phyloP scores from a whole-genome alignment of 2,888 invertebrate genomes.

The Plusia festucae region DNA sequence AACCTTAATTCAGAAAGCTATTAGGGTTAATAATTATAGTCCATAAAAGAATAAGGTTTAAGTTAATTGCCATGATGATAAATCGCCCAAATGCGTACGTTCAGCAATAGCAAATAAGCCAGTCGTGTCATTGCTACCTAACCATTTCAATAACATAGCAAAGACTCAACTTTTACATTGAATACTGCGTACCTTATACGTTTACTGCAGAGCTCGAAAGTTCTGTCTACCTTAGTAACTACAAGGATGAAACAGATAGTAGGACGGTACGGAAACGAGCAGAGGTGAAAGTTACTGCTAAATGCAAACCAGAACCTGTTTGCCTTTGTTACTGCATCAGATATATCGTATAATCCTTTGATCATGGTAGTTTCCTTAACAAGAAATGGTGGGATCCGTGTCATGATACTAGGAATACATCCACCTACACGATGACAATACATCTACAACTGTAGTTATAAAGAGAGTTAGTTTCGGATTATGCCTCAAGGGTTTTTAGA shows the following conservation, averaged over 20 bases:
- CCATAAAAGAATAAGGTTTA: neutral
- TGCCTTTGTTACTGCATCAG: conserved; percentile 21
- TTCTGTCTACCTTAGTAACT: conserved; percentile 13
- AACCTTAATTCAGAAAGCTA: conserved; percentile 15
- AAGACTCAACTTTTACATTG: neutral
- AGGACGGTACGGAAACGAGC: conserved; percentile 26
- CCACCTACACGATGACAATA: neutral
- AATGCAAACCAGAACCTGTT: conserved; percentile 37
- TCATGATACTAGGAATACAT: neutral
- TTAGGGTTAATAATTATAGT: neutral
- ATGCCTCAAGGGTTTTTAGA: too few species aligned
- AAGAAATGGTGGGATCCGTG: neutral
- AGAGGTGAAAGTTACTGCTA: conserved; percentile 44
- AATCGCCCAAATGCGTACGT: neutral
- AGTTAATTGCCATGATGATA: neutral
- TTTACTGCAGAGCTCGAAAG: conserved; percentile 7
- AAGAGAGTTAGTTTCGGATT: too few species aligned
- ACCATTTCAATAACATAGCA: neutral
- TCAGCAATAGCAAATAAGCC: neutral
- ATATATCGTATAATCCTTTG: neutral
- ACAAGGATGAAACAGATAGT: conserved; percentile 33
- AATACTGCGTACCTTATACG: conserved; percentile 1
- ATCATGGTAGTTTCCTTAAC: neutral
- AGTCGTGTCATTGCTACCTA: neutral
- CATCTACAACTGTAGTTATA: neutral